These are phyloP conservation scores for Mythimna pallens DNA, from an alignment of 2,888 invertebrate species.

Conservation along the genomic window DNA sequence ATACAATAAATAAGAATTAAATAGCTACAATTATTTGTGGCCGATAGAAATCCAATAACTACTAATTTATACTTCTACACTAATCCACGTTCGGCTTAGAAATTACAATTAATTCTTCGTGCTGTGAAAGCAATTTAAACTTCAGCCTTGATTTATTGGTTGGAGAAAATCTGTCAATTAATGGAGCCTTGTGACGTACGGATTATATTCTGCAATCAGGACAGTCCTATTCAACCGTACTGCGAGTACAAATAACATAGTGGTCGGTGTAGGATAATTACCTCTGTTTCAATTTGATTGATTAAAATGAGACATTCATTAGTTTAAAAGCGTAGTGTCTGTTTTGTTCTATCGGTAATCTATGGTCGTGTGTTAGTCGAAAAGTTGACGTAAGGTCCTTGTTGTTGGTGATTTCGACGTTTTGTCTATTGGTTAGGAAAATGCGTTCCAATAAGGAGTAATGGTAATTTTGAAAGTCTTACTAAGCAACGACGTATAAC, in stretches of 20 bases:
- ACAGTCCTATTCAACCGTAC: conserved; percentile 31
- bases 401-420: neutral
- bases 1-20: conserved; percentile 3
- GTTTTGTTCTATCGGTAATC: neutral
- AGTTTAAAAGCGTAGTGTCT: neutral
- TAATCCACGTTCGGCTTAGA: neutral
- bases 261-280: conserved; percentile 25
- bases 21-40: conserved; percentile 14
- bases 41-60: conserved; percentile 17
- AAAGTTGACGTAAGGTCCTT: neutral
- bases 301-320: conserved; percentile 35
- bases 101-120: conserved; percentile 33
- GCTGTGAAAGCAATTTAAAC: conserved; percentile 55
- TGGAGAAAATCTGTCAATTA: conserved; percentile 51
- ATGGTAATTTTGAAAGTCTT: neutral
- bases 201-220: conserved; percentile 48
- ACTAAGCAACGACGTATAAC: too few relatives aligned
- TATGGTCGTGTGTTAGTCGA: neutral
- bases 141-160: conserved; percentile 43
- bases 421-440: neutral
- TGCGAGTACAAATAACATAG: conserved; percentile 26
- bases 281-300: conserved; percentile 32
- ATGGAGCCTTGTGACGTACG: conserved; percentile 22
- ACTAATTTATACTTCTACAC: conserved; percentile 15
- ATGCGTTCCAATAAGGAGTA: neutral